These are phyloP conservation scores for Pristionchus exspectatus DNA, from an alignment of 2,888 invertebrate species.

Conservation along the genomic window DNA sequence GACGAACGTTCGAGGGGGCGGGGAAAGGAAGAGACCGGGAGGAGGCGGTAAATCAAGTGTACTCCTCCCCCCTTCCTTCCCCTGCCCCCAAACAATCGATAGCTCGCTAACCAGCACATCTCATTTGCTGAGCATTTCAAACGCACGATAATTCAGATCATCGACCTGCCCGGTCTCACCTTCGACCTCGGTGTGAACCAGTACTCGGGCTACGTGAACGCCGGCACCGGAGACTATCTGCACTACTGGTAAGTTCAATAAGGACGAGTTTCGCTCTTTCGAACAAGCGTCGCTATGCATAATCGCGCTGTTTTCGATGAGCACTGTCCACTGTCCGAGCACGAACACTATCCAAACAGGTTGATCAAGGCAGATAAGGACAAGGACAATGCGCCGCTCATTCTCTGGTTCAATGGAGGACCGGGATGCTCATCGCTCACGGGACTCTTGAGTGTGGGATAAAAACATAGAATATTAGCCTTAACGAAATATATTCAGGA, in stretches of 20 bases:
- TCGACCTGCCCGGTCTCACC: constrained; percentile 72
- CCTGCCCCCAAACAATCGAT: too few species aligned
- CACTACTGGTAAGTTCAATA: constrained; percentile 76
- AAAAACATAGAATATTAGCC: not conserved
- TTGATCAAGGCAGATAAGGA: constrained; percentile 6
- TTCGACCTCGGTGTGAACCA: constrained; percentile 79
- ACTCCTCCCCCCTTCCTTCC: too few species aligned
- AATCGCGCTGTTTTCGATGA: not conserved
- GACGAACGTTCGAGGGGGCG: too few species aligned
- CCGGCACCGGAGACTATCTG: constrained; percentile 76
- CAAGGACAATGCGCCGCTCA: constrained; percentile 59
- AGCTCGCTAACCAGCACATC: too few species aligned
- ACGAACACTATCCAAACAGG: not conserved
- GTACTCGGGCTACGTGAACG: constrained; percentile 80
- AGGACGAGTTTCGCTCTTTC: constrained; percentile 4
- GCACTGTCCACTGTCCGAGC: too few species aligned
- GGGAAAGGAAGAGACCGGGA: too few species aligned
- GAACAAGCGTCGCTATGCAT: not conserved
- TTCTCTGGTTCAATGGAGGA: constrained; percentile 74
- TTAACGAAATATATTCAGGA: constrained; percentile 69
- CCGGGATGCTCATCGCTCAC: constrained; percentile 68
- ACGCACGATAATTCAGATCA: constrained; percentile 63
- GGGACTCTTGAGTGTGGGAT: not conserved
- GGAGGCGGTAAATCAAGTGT: too few species aligned
- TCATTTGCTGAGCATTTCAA: too few species aligned